Conservation (phyloP, 2,888 invertebrate species). For the Phalera bucephala region DNA sequence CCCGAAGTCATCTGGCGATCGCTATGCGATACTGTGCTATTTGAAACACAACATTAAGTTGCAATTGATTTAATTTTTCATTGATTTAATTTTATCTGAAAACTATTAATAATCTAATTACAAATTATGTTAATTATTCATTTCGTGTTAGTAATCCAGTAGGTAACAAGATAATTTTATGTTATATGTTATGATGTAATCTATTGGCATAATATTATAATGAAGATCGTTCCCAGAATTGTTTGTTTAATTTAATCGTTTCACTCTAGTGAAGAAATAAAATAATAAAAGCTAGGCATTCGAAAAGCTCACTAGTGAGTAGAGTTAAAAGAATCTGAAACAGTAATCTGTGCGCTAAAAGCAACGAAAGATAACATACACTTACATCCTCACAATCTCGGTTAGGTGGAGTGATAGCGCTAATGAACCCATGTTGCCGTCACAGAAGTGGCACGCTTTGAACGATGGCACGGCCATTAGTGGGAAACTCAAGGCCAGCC, state of each 20-base stretch:
- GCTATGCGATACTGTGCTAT: constrained; percentile 24
- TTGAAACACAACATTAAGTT: constrained; percentile 36
- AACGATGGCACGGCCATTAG: constrained; percentile 65
- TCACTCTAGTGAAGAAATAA: constrained; percentile 26
- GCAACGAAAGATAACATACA: constrained; percentile 65
- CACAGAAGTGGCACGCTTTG: constrained; percentile 68
- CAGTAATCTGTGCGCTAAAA: constrained; percentile 69
- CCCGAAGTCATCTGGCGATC: constrained; percentile 32
- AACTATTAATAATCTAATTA: constrained; percentile 24
- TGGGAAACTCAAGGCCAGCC: constrained; percentile 60
- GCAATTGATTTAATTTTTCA: constrained; percentile 28
- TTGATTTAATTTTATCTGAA: constrained; percentile 16
- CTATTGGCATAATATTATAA: constrained; percentile 9
- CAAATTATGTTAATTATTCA: constrained; percentile 29
- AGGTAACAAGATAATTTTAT: constrained; percentile 30
- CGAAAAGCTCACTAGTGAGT: constrained; percentile 36
- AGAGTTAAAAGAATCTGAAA: constrained; percentile 46
- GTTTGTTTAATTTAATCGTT: constrained; percentile 1
- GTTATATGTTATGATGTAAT: constrained; percentile 13
- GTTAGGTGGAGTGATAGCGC: constrained; percentile 64
- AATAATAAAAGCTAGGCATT: constrained; percentile 50
- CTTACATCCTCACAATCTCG: constrained; percentile 59
- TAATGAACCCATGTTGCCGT: constrained; percentile 79
- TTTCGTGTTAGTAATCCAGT: constrained; percentile 25
- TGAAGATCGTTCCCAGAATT: neutral